Conservation (phyloP, 2,113 vertebrate species). For the Perca schrenkii region DNA sequence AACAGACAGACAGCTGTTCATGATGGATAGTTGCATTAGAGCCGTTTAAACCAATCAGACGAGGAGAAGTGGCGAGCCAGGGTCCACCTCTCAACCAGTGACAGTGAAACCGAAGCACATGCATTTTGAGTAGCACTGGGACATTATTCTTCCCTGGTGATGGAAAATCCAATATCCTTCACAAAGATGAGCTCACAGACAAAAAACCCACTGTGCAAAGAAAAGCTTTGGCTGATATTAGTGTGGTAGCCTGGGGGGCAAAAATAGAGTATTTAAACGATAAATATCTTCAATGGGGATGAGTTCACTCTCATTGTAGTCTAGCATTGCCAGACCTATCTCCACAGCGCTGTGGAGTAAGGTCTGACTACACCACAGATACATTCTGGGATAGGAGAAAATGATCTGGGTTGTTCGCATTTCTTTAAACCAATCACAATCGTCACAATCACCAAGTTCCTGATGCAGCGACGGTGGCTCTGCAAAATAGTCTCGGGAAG, state of each 20-base stretch:
- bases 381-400: too few relatives aligned
- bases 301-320: not conserved
- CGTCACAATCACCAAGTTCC: too few relatives aligned
- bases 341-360: too few relatives aligned
- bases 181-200: not conserved
- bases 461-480: too few relatives aligned
- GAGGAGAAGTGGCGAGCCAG: not conserved
- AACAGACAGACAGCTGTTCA: constrained; percentile 18
- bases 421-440: too few relatives aligned
- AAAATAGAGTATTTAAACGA: constrained; percentile 2
- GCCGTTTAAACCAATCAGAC: constrained; percentile 39
- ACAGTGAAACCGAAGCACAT: constrained; percentile 25
- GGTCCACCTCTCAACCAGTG: not conserved
- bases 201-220: not conserved
- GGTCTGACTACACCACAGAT: too few relatives aligned
- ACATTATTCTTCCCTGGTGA: constrained; percentile 19
- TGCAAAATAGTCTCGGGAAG: too few relatives aligned
- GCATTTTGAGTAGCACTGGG: constrained; percentile 18
- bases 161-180: constrained; percentile 27
- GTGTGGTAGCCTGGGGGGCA: constrained; percentile 3
- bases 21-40: constrained; percentile 46
- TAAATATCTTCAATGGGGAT: constrained; percentile 7
- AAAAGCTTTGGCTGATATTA: constrained; percentile 8
- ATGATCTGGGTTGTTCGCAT: too few relatives aligned
- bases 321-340: too few relatives aligned